Percentiles rank a stretch among this genome's conserved stretches.
These are phyloP conservation scores for Notothenia coriiceps DNA, from an alignment of 2,113 vertebrate genomes.

Conservation along the genomic window DNA sequence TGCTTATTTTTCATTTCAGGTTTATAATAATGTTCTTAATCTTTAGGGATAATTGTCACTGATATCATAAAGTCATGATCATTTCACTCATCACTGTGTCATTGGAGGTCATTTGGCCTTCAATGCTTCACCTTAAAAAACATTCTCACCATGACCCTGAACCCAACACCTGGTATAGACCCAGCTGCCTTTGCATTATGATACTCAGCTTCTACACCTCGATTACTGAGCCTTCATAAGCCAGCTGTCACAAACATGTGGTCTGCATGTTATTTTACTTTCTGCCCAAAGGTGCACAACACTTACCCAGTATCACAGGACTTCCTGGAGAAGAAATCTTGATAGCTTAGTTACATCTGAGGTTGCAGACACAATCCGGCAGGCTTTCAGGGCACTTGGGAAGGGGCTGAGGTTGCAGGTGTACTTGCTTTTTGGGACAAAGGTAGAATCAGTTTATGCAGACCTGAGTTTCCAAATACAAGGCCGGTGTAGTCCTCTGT, in stretches of 20 bases:
- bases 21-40: too few relatives aligned
- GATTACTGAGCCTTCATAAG: neutral
- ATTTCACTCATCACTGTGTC: neutral
- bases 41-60: too few relatives aligned
- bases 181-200: slow-evolving; percentile 2
- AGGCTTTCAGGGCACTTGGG: slow-evolving; percentile 66
- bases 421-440: slow-evolving; percentile 50
- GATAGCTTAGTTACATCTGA: slow-evolving; percentile 67
- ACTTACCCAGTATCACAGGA: slow-evolving; percentile 75
- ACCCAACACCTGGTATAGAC: neutral
- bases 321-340: slow-evolving; percentile 69
- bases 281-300: slow-evolving; percentile 5
- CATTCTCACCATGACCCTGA: slow-evolving; percentile 3
- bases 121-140: slow-evolving; percentile 27
- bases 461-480: slow-evolving; percentile 71
- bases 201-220: slow-evolving; percentile 4
- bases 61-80: too few relatives aligned
- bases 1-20: too few relatives aligned
- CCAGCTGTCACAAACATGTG: slow-evolving; percentile 19
- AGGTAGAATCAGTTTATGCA: slow-evolving; percentile 71
- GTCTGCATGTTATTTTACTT: slow-evolving; percentile 3
- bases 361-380: slow-evolving; percentile 48
- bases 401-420: slow-evolving; percentile 60
- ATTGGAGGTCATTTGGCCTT: slow-evolving; percentile 4
- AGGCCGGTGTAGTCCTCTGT: slow-evolving; percentile 50